Evolutionary conservation across 2,113 vertebrate species (phyloP), one percentile per base, ranked within the genome.

Genomic region (Myrmophylax atrothorax): DNA sequence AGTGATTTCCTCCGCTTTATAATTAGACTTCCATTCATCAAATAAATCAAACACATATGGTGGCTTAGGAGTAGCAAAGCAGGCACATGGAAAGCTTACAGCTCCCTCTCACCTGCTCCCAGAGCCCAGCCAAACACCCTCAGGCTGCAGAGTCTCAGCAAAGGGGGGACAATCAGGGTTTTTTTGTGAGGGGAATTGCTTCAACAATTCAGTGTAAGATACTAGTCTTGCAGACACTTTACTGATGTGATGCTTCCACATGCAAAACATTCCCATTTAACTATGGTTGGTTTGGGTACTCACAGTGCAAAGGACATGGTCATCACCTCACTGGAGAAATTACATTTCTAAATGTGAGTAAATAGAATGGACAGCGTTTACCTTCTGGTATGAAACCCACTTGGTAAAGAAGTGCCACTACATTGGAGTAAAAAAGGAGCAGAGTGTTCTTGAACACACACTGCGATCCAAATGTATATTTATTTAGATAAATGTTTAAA

Each of bases 21-120:
- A 89, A 91, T 94, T 89, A 78, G 81, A 44, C 28, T 42, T 35
- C 18, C 44, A 79, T 66, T 95, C 58, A 75, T 85, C 82, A 72
- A 84, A 72, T 81, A 87, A 93, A 79, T 84, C 42, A 70, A 52
- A 37, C 4, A 23, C 40, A 11, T 3, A 7, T 10, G 24, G 60
- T 91, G 77, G 29, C 69, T 87, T 49, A 75, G 60, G 59, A 81
- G 19, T 6, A 29, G 73, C 40, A 55, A 78, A 52, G 18, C 38
- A 78, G 55, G n/a, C 50, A 66, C 0, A 0, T 24, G 63, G 55
- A 59, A 59, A 72, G 15, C 70, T 83, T 56, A 28, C 11, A 73
- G 26, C 18, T 20, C 1, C n/a, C 18, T 55, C 29, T 63, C 19
- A 14, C 35, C 40, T 81, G 47, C 33, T 90, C 18, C 18, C 20